phyloP scores from a whole-genome alignment of 2,113 vertebrate genomes.

The Oreochromis aureus region DNA sequence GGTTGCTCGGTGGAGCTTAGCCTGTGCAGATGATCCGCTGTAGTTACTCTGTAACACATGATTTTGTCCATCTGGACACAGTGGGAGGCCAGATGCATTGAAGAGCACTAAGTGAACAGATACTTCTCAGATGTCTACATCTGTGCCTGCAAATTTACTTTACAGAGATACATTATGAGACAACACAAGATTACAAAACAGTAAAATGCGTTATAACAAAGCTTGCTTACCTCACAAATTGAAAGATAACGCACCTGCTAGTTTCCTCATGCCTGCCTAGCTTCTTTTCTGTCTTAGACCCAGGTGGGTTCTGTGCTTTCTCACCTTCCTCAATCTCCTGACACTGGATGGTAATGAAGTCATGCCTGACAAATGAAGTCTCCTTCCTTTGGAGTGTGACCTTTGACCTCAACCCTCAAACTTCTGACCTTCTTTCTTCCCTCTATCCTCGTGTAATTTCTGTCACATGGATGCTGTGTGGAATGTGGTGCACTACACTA shows the following conservation, averaged over 20 bases:
- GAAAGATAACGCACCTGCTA: neutral
- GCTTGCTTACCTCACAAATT: neutral
- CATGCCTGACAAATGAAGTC: neutral
- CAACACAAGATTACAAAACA: neutral
- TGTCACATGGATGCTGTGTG: neutral
- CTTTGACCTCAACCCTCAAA: neutral
- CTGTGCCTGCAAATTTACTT: neutral
- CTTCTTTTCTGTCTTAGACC: neutral
- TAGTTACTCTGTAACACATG: constrained; percentile 4
- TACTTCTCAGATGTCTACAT: neutral
- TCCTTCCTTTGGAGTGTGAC: neutral
- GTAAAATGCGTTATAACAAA: neutral
- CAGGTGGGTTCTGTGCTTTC: neutral
- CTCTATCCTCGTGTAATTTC: neutral
- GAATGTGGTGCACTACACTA: neutral
- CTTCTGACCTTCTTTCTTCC: neutral
- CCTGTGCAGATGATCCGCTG: constrained; percentile 4
- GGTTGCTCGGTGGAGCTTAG: constrained; percentile 1
- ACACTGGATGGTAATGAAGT: neutral
- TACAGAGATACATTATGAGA: neutral
- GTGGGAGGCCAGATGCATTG: neutral
- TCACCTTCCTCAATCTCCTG: neutral
- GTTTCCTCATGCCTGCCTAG: neutral
- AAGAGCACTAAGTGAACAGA: neutral
- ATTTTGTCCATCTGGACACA: neutral